Evolutionary conservation across 2,113 vertebrate genomes (phyloP).

Genomic region (Polyodon spathula): DNA sequence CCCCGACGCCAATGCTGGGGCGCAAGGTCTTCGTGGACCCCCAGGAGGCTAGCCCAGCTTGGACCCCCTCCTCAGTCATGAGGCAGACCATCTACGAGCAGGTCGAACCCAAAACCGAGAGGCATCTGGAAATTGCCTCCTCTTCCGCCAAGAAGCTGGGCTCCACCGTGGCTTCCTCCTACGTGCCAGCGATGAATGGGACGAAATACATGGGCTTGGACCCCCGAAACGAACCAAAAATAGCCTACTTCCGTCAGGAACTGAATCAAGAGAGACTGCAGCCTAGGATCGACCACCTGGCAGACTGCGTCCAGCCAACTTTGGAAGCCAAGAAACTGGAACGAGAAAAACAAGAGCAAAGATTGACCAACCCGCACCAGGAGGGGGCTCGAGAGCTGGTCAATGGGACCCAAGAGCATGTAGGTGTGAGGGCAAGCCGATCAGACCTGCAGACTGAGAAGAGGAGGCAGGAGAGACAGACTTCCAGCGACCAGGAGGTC

Average conservation of each 20-base stretch:
- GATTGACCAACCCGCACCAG: conserved; percentile 57
- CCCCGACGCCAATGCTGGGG: conserved; percentile 74
- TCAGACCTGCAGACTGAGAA: conserved; percentile 53
- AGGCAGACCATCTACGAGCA: conserved; percentile 64
- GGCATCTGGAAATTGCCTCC: conserved; percentile 49
- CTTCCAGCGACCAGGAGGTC: conserved; percentile 8
- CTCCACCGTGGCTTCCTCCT: conserved; percentile 40
- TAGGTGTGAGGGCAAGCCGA: conserved; percentile 46
- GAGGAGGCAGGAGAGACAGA: background rate
- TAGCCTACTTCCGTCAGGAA: conserved; percentile 73
- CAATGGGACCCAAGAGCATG: conserved; percentile 40
- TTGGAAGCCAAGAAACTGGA: conserved; percentile 44
- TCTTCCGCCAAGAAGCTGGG: conserved; percentile 43
- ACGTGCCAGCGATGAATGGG: conserved; percentile 54
- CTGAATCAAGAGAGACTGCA: conserved; percentile 75
- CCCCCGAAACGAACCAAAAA: conserved; percentile 41
- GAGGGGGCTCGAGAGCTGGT: conserved; percentile 43
- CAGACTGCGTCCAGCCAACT: conserved; percentile 50
- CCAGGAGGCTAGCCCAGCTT: conserved; percentile 49
- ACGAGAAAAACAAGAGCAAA: conserved; percentile 38
- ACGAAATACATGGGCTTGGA: conserved; percentile 35
- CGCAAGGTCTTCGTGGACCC: conserved; percentile 82
- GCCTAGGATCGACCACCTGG: conserved; percentile 65
- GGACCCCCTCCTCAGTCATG: conserved; percentile 55
- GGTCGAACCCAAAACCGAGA: conserved; percentile 45